Percentiles rank a stretch among this genome's conserved stretches.
Evolutionary conservation across 2,888 invertebrate genomes (phyloP).

Genomic region (Melanostoma scalare): DNA sequence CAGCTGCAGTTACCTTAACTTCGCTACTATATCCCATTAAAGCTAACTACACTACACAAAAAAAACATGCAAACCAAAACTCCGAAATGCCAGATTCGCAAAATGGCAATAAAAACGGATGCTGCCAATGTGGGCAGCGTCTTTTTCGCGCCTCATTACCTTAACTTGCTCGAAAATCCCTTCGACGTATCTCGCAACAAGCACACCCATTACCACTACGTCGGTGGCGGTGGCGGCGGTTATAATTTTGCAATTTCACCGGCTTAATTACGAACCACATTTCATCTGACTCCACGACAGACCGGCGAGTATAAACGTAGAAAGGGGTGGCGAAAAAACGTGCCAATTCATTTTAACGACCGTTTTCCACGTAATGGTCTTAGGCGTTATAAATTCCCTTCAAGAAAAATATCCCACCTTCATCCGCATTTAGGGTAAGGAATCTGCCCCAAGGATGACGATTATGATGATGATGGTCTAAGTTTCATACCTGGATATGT

Average conservation of each 20-base stretch:
- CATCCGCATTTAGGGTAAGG: slow-evolving; percentile 52
- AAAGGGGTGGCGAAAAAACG: slow-evolving; percentile 35
- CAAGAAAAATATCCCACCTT: slow-evolving; percentile 54
- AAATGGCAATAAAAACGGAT: slow-evolving; percentile 69
- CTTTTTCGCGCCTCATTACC: slow-evolving; percentile 73
- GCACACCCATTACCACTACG: slow-evolving; percentile 58
- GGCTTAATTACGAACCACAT: slow-evolving; percentile 81
- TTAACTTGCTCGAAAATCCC: slow-evolving; percentile 54
- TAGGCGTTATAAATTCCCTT: slow-evolving; percentile 72
- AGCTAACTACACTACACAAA: neutral
- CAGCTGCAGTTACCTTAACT: slow-evolving; percentile 52
- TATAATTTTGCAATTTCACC: slow-evolving; percentile 81
- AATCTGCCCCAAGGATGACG: slow-evolving; percentile 59
- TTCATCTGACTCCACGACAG: slow-evolving; percentile 77
- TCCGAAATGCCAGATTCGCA: slow-evolving; percentile 63
- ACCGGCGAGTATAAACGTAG: neutral
- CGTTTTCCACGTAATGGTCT: slow-evolving; percentile 61
- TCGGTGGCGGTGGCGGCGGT: slow-evolving; percentile 11
- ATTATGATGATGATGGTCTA: slow-evolving; percentile 30
- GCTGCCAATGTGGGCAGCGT: slow-evolving; percentile 44
- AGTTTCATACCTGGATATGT: slow-evolving; percentile 34
- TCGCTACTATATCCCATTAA: slow-evolving; percentile 37
- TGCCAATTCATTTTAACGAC: slow-evolving; percentile 73
- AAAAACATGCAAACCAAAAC: slow-evolving; percentile 36
- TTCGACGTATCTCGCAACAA: slow-evolving; percentile 22